Conservation (phyloP, 2,797 vertebrate genomes). For the Harpagifer antarcticus region DNA sequence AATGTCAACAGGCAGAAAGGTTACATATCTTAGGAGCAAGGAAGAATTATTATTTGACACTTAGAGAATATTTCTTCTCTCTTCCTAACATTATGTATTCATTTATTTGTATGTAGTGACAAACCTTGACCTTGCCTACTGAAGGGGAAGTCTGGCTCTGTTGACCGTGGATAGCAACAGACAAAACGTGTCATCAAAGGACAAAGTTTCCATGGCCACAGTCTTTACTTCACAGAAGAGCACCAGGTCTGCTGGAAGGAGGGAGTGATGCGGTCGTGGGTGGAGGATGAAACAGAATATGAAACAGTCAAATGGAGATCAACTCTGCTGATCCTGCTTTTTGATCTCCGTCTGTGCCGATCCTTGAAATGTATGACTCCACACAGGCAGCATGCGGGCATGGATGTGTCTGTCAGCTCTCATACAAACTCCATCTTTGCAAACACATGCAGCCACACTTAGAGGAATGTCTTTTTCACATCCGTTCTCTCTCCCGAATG, state of each 20-base stretch:
- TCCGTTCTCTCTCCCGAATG: conserved; percentile 25
- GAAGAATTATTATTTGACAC: too few species aligned
- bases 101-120: too few species aligned
- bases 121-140: too few species aligned
- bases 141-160: conserved; percentile 6
- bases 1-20: too few species aligned
- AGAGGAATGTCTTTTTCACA: conserved; percentile 10
- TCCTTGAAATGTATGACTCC: conserved; percentile 39
- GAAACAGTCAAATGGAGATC: conserved; percentile 69
- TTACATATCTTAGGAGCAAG: too few species aligned
- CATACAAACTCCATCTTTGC: conserved; percentile 10
- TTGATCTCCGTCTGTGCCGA: conserved; percentile 63
- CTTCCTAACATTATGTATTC: too few species aligned
- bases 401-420: conserved; percentile 12
- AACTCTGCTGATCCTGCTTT: conserved; percentile 71
- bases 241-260: conserved; percentile 47
- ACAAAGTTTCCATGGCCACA: conserved; percentile 49
- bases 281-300: conserved; percentile 78
- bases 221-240: conserved; percentile 64
- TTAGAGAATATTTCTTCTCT: too few species aligned
- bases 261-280: conserved; percentile 30
- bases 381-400: not conserved
- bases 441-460: not conserved
- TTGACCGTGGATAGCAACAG: conserved; percentile 52
- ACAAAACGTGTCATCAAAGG: conserved; percentile 73